Evolutionary conservation across 2,888 invertebrate species (phyloP).

Genomic region (Lypha dubia): DNA sequence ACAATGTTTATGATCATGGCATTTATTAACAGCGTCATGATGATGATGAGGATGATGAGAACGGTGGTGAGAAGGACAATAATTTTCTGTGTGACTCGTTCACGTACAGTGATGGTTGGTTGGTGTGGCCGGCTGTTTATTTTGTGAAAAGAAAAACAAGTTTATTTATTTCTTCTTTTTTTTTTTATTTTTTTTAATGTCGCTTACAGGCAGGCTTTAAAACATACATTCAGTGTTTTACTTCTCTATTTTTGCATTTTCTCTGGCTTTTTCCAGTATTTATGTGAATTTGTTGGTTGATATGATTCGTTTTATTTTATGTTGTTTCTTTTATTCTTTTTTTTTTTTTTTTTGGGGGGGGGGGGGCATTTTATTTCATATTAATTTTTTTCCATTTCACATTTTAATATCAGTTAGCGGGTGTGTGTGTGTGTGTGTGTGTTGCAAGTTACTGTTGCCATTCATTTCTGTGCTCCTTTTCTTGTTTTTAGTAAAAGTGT

Average conservation of each 20-base stretch:
- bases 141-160: constrained; percentile 55
- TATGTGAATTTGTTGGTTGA: constrained; percentile 23
- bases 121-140: constrained; percentile 29
- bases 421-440: background rate
- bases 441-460: constrained; percentile 9
- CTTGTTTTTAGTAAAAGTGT: constrained; percentile 54
- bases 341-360: too few relatives aligned
- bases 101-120: background rate
- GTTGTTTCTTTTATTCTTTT: too few relatives aligned
- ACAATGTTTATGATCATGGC: constrained; percentile 52
- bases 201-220: constrained; percentile 56
- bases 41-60: constrained; percentile 26
- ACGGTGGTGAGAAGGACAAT: constrained; percentile 43
- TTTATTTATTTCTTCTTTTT: constrained; percentile 38
- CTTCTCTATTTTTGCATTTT: constrained; percentile 24
- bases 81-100: constrained; percentile 7
- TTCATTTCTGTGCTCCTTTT: constrained; percentile 57
- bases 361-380: constrained; percentile 34
- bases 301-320: constrained; percentile 24
- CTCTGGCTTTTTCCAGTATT: constrained; percentile 7
- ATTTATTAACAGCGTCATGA: constrained; percentile 31
- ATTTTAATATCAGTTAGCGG: constrained; percentile 19
- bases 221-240: constrained; percentile 22
- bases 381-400: constrained; percentile 10
- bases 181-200: constrained; percentile 22